phyloP scores from a whole-genome alignment of 1,140 invertebrate species.

The Ceratitis capitata region DNA sequence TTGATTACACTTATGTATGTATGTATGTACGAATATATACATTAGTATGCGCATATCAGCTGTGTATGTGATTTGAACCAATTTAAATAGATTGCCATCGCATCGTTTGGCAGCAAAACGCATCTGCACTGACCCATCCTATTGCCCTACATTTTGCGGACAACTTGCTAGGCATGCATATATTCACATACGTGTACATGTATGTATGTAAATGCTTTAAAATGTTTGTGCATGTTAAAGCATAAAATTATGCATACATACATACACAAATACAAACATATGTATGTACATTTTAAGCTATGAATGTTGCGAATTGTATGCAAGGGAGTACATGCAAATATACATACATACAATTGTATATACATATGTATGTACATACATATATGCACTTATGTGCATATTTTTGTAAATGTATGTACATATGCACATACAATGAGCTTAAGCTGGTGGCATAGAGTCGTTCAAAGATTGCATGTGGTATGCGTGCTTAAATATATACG shows the following conservation, averaged over 20 bases:
- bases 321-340: not conserved
- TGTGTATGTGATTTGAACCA: not conserved
- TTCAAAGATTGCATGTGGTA: not conserved
- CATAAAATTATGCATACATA: not conserved
- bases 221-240: not conserved
- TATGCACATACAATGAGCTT: not conserved
- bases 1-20: not conserved
- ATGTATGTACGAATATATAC: too few species aligned
- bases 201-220: too few species aligned
- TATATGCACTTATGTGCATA: too few species aligned
- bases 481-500: not conserved
- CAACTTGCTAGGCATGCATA: not conserved
- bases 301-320: not conserved
- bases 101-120: slow-evolving; percentile 13
- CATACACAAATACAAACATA: not conserved
- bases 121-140: slow-evolving; percentile 35
- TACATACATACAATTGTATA: not conserved
- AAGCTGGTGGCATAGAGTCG: not conserved
- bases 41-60: not conserved
- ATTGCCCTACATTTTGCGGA: slow-evolving; percentile 29
- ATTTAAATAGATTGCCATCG: slow-evolving; percentile 17
- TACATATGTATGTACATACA: not conserved
- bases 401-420: too few species aligned
- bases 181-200: not conserved
- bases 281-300: not conserved